Percentiles rank a stretch among this genome's conserved stretches.
Evolutionary conservation across 2,797 vertebrate genomes (phyloP).

Genomic region (Vespertilio murinus): DNA sequence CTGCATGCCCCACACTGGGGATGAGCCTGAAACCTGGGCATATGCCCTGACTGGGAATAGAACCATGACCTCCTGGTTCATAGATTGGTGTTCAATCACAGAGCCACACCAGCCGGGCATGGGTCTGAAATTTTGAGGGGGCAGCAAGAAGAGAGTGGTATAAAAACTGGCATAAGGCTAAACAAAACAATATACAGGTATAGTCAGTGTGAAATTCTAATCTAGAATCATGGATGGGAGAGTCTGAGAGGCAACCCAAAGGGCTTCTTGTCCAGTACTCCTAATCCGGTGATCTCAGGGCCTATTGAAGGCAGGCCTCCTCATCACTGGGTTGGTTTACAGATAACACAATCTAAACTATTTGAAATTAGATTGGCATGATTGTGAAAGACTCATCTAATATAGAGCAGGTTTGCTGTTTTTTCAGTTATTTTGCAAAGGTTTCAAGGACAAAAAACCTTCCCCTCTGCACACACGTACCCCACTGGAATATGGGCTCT

Average conservation of each 20-base stretch:
- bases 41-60: no score
- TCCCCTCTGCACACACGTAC: neutral
- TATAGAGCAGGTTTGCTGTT: conserved; percentile 72
- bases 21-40: no score
- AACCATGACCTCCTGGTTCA: no score
- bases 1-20: no score
- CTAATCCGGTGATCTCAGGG: neutral
- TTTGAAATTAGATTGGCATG: conserved; percentile 72
- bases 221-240: neutral
- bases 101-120: neutral
- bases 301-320: neutral
- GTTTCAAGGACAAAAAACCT: conserved; percentile 67
- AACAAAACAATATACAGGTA: neutral
- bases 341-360: conserved; percentile 67
- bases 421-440: conserved; percentile 75
- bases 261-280: neutral
- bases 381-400: conserved; percentile 72
- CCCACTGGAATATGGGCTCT: conserved; percentile 49
- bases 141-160: neutral
- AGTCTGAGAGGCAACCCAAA: neutral
- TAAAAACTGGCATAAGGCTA: neutral
- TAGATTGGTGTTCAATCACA: no score
- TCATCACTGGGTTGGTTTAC: conserved; percentile 64
- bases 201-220: neutral
- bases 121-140: conserved; percentile 1